Percentiles rank a stretch among this genome's conserved stretches.
phyloP scores from a whole-genome alignment of 2,797 vertebrate species.

The Schizothorax lantsangensis region DNA sequence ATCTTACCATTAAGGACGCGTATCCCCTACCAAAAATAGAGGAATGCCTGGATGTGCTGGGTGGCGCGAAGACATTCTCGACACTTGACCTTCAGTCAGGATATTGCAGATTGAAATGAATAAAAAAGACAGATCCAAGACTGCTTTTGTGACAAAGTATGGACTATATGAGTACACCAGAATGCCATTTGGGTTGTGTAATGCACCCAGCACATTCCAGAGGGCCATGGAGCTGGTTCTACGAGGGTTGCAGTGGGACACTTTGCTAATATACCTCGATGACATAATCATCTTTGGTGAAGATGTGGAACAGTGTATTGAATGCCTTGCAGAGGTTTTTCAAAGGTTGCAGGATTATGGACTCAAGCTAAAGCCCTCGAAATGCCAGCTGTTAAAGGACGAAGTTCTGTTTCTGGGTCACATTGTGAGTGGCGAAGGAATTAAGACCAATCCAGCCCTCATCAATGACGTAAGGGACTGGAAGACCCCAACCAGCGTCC shows the following conservation, averaged over 20 bases:
- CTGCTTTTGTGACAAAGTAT: slow-evolving; percentile 48
- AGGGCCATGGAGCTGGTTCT: slow-evolving; percentile 69
- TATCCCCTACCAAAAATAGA: slow-evolving; percentile 9
- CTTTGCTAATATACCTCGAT: no score
- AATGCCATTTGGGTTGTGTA: slow-evolving; percentile 70
- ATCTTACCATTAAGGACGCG: background rate
- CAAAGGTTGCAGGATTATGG: slow-evolving; percentile 66
- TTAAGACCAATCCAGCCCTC: slow-evolving; percentile 34
- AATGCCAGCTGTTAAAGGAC: slow-evolving; percentile 61
- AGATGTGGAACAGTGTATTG: slow-evolving; percentile 65
- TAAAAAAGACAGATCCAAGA: slow-evolving; percentile 65
- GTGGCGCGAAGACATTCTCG: background rate
- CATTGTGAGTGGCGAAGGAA: slow-evolving; percentile 19
- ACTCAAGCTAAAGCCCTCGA: slow-evolving; percentile 68
- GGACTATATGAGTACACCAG: slow-evolving; percentile 61
- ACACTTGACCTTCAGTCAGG: slow-evolving; percentile 8
- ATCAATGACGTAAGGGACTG: slow-evolving; percentile 28
- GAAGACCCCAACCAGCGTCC: background rate
- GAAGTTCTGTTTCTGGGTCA: slow-evolving; percentile 41
- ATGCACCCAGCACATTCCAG: slow-evolving; percentile 70
- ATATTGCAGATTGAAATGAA: slow-evolving; percentile 61
- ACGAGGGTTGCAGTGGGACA: no score
- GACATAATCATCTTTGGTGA: slow-evolving; percentile 73
- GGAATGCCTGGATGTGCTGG: slow-evolving; percentile 14
- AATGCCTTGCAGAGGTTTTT: slow-evolving; percentile 68